Percentiles rank a stretch among this genome's conserved stretches.
Evolutionary conservation across 1,140 invertebrate genomes (phyloP).

Genomic region (Brachystomella parvula): DNA sequence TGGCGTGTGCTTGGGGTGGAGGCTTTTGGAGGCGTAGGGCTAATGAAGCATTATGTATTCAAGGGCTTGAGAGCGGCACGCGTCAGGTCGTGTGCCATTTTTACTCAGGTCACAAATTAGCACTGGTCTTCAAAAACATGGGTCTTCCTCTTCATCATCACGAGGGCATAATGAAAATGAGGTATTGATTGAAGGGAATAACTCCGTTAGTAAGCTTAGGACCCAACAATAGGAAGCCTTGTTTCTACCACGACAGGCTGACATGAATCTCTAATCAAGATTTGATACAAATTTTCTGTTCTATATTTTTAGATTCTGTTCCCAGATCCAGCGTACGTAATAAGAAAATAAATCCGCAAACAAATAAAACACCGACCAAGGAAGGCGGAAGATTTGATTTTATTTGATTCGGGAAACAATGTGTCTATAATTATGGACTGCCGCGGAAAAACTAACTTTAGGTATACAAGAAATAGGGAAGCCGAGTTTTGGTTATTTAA

Average conservation of each 20-base stretch:
- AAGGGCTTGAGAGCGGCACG: not conserved
- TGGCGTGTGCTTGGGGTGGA: not conserved
- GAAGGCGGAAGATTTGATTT: too few relatives aligned
- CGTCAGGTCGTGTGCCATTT: conserved; percentile 6
- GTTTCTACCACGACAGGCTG: not conserved
- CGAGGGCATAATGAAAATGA: not conserved
- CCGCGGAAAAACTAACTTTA: not conserved
- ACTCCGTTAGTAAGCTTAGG: not conserved
- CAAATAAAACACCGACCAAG: not conserved
- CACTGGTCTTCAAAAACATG: conserved; percentile 1
- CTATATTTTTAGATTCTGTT: not conserved
- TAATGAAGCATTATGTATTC: conserved; percentile 17
- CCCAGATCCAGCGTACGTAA: not conserved
- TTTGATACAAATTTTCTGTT: not conserved
- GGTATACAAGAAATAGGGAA: not conserved
- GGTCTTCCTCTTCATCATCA: not conserved
- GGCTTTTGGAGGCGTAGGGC: too few relatives aligned
- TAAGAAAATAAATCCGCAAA: not conserved
- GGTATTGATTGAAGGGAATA: conserved; percentile 1
- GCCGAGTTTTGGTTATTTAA: not conserved
- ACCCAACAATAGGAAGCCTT: not conserved
- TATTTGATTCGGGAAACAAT: too few relatives aligned
- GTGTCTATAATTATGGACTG: too few relatives aligned
- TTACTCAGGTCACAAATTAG: conserved; percentile 16
- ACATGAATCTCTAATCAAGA: not conserved